phyloP scores from a whole-genome alignment of 2,797 vertebrate species.

The Ctenopoma kingsleyae region DNA sequence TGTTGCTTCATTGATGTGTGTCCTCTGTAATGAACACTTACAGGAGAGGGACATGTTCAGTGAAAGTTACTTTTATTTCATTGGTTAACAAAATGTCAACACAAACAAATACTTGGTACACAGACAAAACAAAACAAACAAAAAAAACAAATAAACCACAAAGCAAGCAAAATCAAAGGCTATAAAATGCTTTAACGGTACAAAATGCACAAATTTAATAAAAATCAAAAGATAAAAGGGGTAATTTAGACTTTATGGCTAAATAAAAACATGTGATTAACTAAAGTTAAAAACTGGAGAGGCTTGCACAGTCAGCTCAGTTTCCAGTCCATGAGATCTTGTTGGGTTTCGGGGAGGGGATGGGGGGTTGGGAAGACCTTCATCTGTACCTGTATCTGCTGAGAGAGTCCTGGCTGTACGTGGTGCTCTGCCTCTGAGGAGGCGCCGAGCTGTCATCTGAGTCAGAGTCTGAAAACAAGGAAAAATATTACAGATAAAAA shows the following conservation, averaged over 20 bases:
- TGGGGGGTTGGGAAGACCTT: conserved; percentile 57
- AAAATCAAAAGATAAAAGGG: conserved; percentile 34
- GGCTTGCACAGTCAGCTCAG: conserved; percentile 51
- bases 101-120: conserved; percentile 60
- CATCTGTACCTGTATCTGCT: conserved; percentile 90
- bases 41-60: conserved; percentile 72
- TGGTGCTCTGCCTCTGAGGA: conserved; percentile 77
- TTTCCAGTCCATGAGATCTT: conserved; percentile 62
- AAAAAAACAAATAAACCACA: conserved; percentile 53
- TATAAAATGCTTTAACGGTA: conserved; percentile 38
- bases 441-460: conserved; percentile 75
- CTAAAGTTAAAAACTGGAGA: conserved; percentile 29
- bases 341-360: conserved; percentile 58
- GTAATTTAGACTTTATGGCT: conserved; percentile 17
- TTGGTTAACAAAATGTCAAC: conserved; percentile 65
- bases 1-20: background rate
- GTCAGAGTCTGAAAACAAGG: conserved; percentile 75
- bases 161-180: conserved; percentile 38
- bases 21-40: conserved; percentile 66
- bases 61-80: conserved; percentile 79
- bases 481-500: background rate
- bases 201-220: conserved; percentile 49
- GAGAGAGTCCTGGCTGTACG: conserved; percentile 80
- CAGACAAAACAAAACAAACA: conserved; percentile 30
- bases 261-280: conserved; percentile 44